These are phyloP conservation scores for Eristalis pertinax DNA, from an alignment of 2,888 invertebrate genomes.

Conservation along the genomic window DNA sequence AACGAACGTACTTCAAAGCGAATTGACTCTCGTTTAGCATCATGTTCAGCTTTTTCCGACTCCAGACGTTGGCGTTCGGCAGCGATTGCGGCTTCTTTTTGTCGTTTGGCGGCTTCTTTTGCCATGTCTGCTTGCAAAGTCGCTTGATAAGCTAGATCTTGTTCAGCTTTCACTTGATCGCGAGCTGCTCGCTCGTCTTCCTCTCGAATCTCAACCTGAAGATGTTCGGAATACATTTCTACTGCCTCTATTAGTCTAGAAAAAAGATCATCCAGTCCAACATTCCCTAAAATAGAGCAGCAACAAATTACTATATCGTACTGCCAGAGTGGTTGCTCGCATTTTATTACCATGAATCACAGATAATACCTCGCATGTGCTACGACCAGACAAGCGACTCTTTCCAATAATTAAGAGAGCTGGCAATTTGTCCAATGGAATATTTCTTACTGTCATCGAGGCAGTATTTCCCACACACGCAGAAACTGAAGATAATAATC, in stretches of 20 bases:
- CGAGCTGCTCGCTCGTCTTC: conserved; percentile 95
- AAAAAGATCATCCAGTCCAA: conserved; percentile 93
- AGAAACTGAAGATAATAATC: conserved; percentile 89
- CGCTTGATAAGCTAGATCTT: conserved; percentile 95
- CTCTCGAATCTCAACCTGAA: conserved; percentile 89
- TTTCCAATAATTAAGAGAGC: conserved; percentile 94
- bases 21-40: conserved; percentile 88
- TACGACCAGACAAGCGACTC: conserved; percentile 84
- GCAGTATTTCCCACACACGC: conserved; percentile 91
- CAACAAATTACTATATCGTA: not conserved
- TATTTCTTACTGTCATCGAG: conserved; percentile 91
- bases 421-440: conserved; percentile 93
- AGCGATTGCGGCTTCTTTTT: conserved; percentile 86
- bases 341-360: conserved; percentile 89
- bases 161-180: conserved; percentile 94
- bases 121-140: conserved; percentile 90
- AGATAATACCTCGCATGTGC: conserved; percentile 94
- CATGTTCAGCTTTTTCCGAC: conserved; percentile 86
- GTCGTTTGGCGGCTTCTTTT: conserved; percentile 92
- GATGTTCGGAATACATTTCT: conserved; percentile 91
- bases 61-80: conserved; percentile 89
- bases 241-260: conserved; percentile 93
- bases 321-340: not conserved
- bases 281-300: conserved; percentile 83
- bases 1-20: conserved; percentile 76